phyloP scores from a whole-genome alignment of 2,888 invertebrate genomes.

The Cyrtodaria siliqua region DNA sequence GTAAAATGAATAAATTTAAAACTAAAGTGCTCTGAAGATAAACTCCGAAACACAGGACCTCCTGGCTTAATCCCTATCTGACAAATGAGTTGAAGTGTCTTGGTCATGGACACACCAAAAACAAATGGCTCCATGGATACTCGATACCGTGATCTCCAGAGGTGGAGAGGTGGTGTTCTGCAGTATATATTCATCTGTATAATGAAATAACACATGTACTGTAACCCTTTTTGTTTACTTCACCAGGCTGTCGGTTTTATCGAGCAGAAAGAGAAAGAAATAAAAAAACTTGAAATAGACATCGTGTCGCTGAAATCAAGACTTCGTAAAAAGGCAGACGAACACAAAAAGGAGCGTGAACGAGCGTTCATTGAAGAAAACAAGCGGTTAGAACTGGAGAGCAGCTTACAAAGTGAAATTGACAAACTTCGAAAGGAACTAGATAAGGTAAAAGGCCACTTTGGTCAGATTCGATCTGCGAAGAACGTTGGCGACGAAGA shows the following conservation, averaged over 20 bases:
- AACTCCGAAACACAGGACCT: too few relatives aligned
- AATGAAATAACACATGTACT: too few relatives aligned
- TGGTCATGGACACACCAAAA: too few relatives aligned
- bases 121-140: too few relatives aligned
- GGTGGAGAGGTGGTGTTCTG: too few relatives aligned
- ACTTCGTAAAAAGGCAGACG: conserved; percentile 60
- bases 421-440: conserved; percentile 65
- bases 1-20: too few relatives aligned
- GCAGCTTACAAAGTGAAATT: conserved; percentile 60
- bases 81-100: too few relatives aligned
- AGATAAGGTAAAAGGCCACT: conserved; percentile 66
- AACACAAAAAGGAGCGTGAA: conserved; percentile 63
- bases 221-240: too few relatives aligned
- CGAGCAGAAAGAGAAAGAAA: conserved; percentile 69
- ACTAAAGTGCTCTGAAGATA: too few relatives aligned
- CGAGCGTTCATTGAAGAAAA: conserved; percentile 58
- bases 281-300: conserved; percentile 62
- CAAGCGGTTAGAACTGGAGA: conserved; percentile 65
- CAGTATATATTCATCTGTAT: too few relatives aligned
- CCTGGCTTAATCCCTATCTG: too few relatives aligned
- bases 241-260: conserved; percentile 46
- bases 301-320: conserved; percentile 57
- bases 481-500: conserved; percentile 72
- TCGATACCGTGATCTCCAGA: too few relatives aligned
- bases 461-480: conserved; percentile 69